Evolutionary conservation across 2,113 vertebrate species (phyloP).

Genomic region (Pristiophorus japonicus): DNA sequence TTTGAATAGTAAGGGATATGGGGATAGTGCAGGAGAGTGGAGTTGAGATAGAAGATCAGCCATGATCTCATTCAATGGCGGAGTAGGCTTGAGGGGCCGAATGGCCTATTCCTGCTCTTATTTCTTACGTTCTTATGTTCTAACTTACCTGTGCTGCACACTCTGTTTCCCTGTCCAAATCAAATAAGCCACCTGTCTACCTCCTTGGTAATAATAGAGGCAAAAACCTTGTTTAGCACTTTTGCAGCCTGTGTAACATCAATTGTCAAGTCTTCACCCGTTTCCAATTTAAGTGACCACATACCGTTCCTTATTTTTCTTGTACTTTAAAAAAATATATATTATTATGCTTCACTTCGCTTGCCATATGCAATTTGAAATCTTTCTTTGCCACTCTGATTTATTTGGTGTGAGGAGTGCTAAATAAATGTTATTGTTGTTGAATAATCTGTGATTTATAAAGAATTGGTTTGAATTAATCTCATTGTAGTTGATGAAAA

Average conservation of each 20-base stretch:
- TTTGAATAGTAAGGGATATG: too few relatives aligned
- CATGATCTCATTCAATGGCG: too few relatives aligned
- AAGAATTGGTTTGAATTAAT: neutral
- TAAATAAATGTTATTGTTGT: neutral
- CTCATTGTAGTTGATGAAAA: neutral
- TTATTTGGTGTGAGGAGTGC: neutral
- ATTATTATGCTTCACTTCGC: neutral
- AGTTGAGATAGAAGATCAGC: too few relatives aligned
- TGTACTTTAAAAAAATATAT: neutral
- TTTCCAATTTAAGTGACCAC: neutral
- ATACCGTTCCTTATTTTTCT: neutral
- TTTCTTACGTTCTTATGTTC: too few relatives aligned
- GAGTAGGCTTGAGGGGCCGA: too few relatives aligned
- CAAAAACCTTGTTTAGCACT: neutral
- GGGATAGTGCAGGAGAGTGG: too few relatives aligned
- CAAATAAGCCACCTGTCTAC: neutral
- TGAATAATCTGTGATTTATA: neutral
- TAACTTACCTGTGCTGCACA: neutral
- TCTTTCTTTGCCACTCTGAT: neutral
- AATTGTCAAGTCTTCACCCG: too few relatives aligned
- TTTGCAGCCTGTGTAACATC: neutral
- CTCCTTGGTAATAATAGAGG: neutral
- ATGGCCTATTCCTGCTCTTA: too few relatives aligned
- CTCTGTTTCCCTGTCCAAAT: neutral
- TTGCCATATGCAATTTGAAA: neutral